Evolutionary conservation across 2,113 vertebrate genomes (phyloP).

Genomic region (Phaethon lepturus): DNA sequence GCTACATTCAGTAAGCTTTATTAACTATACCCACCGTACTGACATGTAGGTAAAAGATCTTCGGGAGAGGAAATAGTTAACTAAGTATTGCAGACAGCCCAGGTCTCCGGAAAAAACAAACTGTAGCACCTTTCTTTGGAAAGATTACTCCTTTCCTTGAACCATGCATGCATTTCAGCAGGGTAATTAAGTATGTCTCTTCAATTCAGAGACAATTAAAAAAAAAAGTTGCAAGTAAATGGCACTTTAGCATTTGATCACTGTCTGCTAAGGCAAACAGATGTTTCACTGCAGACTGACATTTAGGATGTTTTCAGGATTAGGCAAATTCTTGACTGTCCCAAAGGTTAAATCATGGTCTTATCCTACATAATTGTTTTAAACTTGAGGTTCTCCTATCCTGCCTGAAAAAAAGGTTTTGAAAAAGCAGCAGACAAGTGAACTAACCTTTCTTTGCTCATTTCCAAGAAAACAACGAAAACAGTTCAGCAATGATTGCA

Average conservation of each 20-base stretch:
- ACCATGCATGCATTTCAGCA: neutral
- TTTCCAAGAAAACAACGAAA: neutral
- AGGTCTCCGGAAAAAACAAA: neutral
- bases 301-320: neutral
- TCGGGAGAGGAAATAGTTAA: neutral
- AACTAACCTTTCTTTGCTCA: neutral
- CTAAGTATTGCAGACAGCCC: neutral
- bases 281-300: neutral
- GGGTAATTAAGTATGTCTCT: neutral
- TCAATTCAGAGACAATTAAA: neutral
- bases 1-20: neutral
- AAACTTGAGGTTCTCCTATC: neutral
- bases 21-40: neutral
- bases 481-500: rapidly evolving
- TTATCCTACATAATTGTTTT: neutral
- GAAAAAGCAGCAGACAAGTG: neutral
- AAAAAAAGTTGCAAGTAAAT: neutral
- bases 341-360: neutral
- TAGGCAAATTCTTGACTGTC: neutral
- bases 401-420: neutral
- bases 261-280: neutral
- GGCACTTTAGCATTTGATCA: neutral
- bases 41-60: neutral
- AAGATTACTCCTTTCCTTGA: neutral
- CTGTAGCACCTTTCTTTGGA: neutral